These are phyloP conservation scores for Morone saxatilis DNA, from an alignment of 2,113 vertebrate species.

Conservation along the genomic window DNA sequence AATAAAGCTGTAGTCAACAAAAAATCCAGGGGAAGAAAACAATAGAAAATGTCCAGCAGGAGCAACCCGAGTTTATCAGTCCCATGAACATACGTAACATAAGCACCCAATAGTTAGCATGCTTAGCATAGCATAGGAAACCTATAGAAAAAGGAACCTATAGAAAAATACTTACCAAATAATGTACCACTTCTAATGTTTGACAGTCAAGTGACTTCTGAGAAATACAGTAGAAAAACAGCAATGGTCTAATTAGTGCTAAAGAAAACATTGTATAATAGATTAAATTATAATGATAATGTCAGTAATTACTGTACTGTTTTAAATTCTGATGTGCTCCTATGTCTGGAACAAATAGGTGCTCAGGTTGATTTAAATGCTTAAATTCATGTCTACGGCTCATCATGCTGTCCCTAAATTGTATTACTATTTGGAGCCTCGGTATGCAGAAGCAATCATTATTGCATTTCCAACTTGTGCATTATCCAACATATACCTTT, in stretches of 20 bases:
- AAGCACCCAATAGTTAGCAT: background rate
- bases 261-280: background rate
- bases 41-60: background rate
- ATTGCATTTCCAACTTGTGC: background rate
- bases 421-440: background rate
- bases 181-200: background rate
- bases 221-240: background rate
- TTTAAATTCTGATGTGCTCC: background rate
- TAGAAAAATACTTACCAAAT: background rate
- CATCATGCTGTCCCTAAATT: background rate
- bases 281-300: background rate
- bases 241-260: background rate
- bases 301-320: background rate
- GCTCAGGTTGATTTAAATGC: background rate
- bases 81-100: no score
- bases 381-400: background rate
- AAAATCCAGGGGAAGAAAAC: background rate
- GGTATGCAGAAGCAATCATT: background rate
- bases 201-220: background rate
- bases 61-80: background rate
- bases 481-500: conserved; percentile 8
- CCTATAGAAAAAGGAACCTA: background rate
- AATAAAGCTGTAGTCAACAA: no score
- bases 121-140: background rate
- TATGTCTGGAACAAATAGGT: background rate